Evolutionary conservation across 2,113 vertebrate species (phyloP).

Genomic region (Gnathonemus echidnorhynchus): DNA sequence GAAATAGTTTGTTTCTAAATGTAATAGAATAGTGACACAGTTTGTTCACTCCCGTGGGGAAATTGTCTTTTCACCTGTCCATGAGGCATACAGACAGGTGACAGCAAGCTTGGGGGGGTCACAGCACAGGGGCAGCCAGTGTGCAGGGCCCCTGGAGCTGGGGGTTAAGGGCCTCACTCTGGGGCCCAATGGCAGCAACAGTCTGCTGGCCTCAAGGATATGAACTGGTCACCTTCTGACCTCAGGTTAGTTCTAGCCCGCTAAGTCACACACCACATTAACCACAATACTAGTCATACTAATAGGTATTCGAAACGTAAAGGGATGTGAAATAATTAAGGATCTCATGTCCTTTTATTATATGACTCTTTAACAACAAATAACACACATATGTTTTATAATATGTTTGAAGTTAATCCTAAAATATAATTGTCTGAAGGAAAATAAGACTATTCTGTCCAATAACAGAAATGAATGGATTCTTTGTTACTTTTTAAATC

Average conservation of each 20-base stretch:
- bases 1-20: neutral
- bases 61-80: neutral
- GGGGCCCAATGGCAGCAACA: neutral
- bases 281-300: neutral
- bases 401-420: neutral
- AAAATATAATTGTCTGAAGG: neutral
- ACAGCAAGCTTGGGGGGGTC: neutral
- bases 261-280: neutral
- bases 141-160: neutral
- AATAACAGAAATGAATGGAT: neutral
- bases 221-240: neutral
- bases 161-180: neutral
- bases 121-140: neutral
- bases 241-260: neutral
- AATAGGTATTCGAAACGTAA: neutral
- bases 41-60: neutral
- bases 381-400: neutral
- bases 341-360: neutral
- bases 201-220: neutral
- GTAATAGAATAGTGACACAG: neutral
- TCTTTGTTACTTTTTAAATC: neutral
- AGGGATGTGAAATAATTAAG: neutral
- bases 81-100: neutral
- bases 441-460: neutral
- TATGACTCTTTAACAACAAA: neutral